Base-by-base conservation (phyloP, 1,140 invertebrate species). In the Ostrea edulis region DNA sequence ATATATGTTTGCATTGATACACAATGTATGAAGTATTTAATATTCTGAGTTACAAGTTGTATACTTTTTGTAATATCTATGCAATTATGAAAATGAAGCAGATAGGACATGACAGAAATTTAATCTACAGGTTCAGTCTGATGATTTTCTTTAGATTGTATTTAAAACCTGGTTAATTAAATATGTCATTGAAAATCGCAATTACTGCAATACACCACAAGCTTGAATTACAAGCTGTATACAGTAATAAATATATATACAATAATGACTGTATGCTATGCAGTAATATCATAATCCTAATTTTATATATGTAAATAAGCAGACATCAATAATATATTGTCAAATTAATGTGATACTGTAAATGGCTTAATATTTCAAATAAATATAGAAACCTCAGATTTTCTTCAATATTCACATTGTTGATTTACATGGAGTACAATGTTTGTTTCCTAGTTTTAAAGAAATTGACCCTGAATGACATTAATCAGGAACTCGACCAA, bases 311-410 rank as follows among this genome's bases (percentile, higher is more conserved):
- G 68, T 77, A 77, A 77, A 77, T 77, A 77, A 77, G 68, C 68
- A 77, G 68, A 77, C 68, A 29, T 14, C 68, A 29, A 35, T 77
- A 77, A 77, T 77, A 77, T 77, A 77, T 77, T 77, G 68, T 77
- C 68, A 77, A 25, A 77, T 35, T 77, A 77, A 77, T 77, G 25
- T 77, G 25, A 77, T 77, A 77, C 68, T 77, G 25, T 77, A 77
- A 77, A 77, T 77, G 68, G 68, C 68, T 77, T 77, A 77, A 77
- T 77, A 77, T 77, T 77, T 29, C 68, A 77, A 62, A 77, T 77
- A 77, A 77, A 77, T 77, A 25, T 77, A 77, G 68, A 77, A 77
- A 77, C 68, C 68, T 77, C 68, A 77, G 55, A 8, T 20, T 25
- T 29, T 35, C 25, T 77, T 77, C 11, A 77, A 9, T 77, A 77